These are phyloP conservation scores for Orthonyx spaldingii DNA, from an alignment of 2,113 vertebrate species.

Conservation along the genomic window DNA sequence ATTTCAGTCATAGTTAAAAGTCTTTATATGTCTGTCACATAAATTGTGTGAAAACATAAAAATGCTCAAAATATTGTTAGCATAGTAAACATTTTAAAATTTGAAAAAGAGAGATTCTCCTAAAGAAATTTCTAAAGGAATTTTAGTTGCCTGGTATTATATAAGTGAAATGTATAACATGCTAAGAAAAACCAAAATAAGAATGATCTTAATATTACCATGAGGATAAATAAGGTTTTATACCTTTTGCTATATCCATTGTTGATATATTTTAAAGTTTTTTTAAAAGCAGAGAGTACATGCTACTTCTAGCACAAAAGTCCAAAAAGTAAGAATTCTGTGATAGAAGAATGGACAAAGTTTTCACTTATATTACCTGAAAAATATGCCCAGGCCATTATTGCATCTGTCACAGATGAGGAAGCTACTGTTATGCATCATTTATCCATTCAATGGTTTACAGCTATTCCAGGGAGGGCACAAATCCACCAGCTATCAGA, in stretches of 20 bases:
- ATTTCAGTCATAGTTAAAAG: not conserved
- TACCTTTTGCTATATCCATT: not conserved
- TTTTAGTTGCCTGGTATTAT: not conserved
- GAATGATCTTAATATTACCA: not conserved
- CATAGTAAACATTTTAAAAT: not conserved
- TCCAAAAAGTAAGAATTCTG: not conserved
- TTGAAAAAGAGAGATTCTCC: not conserved
- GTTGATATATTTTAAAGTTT: not conserved
- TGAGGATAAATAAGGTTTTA: not conserved
- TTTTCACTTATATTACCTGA: not conserved
- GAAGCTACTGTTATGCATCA: not conserved
- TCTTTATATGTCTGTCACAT: not conserved
- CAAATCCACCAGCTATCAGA: not conserved
- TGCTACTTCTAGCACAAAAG: not conserved
- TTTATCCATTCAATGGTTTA: not conserved
- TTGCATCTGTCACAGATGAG: not conserved
- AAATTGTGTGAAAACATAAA: not conserved
- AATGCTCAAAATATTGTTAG: not conserved
- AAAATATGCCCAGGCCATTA: not conserved
- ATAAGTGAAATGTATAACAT: not conserved
- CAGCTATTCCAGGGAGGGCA: not conserved
- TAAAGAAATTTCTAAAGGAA: not conserved
- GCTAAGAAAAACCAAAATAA: not conserved
- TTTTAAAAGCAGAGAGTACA: not conserved
- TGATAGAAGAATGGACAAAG: not conserved